Conservation (phyloP, 2,888 invertebrate genomes). For the Piscicola geometra region DNA sequence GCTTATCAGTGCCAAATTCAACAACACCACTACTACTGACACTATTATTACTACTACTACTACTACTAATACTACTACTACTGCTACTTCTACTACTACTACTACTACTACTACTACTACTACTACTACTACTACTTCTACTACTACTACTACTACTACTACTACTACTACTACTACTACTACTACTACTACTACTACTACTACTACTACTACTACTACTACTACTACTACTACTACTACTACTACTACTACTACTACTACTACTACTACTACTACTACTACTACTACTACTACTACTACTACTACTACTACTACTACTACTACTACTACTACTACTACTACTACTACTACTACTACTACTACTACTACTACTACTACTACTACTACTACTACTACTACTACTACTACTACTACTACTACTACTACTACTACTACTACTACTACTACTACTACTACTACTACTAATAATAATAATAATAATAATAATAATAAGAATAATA, state of each 20-base stretch:
- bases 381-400: conserved; percentile 18
- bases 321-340: conserved; percentile 18
- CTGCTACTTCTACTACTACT: conserved; percentile 16
- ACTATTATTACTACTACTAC: conserved; percentile 18
- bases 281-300: conserved; percentile 18
- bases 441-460: conserved; percentile 10
- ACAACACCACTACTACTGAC: conserved; percentile 9
- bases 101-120: conserved; percentile 18
- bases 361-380: conserved; percentile 18
- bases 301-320: conserved; percentile 18
- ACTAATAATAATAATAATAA: neutral
- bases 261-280: conserved; percentile 18
- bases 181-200: conserved; percentile 18
- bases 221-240: conserved; percentile 18
- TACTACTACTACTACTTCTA: conserved; percentile 16
- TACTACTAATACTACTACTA: conserved; percentile 15
- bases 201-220: conserved; percentile 18
- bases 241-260: conserved; percentile 18
- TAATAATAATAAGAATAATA: neutral
- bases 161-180: conserved; percentile 18
- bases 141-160: conserved; percentile 18
- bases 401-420: conserved; percentile 18
- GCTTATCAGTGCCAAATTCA: too few species aligned
- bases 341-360: conserved; percentile 18
- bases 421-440: conserved; percentile 18